Evolutionary conservation across 23 tunicate genomes (phyloP).

Genomic region (Styela plicata): DNA sequence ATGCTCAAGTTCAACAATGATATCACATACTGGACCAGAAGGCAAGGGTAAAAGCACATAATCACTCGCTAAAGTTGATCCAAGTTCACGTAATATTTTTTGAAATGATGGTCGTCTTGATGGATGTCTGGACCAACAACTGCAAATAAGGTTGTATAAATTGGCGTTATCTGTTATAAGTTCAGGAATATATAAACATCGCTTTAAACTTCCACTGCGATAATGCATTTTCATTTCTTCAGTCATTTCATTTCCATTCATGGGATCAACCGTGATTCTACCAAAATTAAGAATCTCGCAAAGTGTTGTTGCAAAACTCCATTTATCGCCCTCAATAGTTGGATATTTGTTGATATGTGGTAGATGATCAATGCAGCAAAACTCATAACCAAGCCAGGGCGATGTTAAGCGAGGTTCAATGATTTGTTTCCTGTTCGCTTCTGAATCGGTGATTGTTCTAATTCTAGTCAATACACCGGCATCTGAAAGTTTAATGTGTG

Average conservation of each 20-base stretch:
- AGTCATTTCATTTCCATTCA: conserved; percentile 8
- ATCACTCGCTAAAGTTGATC: conserved; percentile 22
- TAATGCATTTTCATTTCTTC: conserved; percentile 32
- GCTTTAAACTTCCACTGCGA: conserved; percentile 1
- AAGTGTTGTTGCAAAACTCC: conserved; percentile 91
- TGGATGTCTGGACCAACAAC: conserved; percentile 60
- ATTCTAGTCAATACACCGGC: conserved; percentile 59
- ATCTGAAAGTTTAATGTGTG: conserved; percentile 70
- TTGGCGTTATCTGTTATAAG: conserved; percentile 16
- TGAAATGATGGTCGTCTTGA: conserved; percentile 67
- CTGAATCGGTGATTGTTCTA: neutral
- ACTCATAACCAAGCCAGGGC: conserved; percentile 93
- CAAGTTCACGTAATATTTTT: conserved; percentile 65
- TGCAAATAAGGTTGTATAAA: conserved; percentile 18
- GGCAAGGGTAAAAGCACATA: conserved; percentile 11
- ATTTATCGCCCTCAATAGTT: conserved; percentile 58
- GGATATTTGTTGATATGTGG: conserved; percentile 7
- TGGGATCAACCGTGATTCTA: conserved; percentile 1
- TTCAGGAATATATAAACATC: conserved; percentile 39
- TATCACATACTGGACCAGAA: neutral
- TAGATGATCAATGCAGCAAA: conserved; percentile 29
- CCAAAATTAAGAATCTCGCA: conserved; percentile 67
- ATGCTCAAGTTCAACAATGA: conserved; percentile 15
- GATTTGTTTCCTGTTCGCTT: neutral
- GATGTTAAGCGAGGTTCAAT: conserved; percentile 53